phyloP scores from a whole-genome alignment of 64 coral and sea anemone genomes.

The Montipora cactus region DNA sequence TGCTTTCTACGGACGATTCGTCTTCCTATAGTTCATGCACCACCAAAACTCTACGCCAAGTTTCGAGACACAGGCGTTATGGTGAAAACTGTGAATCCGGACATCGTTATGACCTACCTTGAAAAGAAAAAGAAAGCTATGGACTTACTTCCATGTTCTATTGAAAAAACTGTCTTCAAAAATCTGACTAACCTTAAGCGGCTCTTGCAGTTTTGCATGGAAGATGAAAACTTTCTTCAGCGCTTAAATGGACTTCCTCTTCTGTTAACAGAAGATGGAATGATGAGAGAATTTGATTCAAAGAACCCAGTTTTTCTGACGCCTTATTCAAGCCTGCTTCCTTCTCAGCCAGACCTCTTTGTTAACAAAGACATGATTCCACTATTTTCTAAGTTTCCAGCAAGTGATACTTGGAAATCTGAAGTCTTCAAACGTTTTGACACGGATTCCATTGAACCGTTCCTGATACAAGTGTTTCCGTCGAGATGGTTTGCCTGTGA shows the following conservation, averaged over 20 bases:
- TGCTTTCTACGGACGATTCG: conserved; percentile 71
- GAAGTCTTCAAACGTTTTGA: conserved; percentile 90
- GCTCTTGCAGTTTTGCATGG: conserved; percentile 76
- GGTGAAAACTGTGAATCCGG: conserved; percentile 71
- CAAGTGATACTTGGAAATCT: conserved; percentile 57
- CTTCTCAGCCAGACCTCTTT: conserved; percentile 84
- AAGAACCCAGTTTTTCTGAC: conserved; percentile 88
- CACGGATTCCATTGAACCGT: conserved; percentile 83
- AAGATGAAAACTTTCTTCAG: conserved; percentile 70
- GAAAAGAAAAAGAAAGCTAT: conserved; percentile 39
- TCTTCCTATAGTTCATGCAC: conserved; percentile 72
- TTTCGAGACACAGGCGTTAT: conserved; percentile 54
- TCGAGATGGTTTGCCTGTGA: conserved; percentile 70
- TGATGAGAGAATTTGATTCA: conserved; percentile 74
- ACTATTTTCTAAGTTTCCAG: conserved; percentile 29
- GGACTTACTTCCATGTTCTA: conserved; percentile 66
- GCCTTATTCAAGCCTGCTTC: conserved; percentile 75
- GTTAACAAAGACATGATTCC: conserved; percentile 75
- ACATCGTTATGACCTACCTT: conserved; percentile 72
- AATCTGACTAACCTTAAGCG: conserved; percentile 40
- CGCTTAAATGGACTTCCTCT: conserved; percentile 80
- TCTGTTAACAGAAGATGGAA: conserved; percentile 83
- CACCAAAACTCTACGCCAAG: conserved; percentile 44
- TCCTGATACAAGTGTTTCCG: conserved; percentile 80
- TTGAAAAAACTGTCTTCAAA: conserved; percentile 64